These are phyloP conservation scores for Agrotis clavis DNA, from an alignment of 2,888 invertebrate genomes.

Conservation along the genomic window DNA sequence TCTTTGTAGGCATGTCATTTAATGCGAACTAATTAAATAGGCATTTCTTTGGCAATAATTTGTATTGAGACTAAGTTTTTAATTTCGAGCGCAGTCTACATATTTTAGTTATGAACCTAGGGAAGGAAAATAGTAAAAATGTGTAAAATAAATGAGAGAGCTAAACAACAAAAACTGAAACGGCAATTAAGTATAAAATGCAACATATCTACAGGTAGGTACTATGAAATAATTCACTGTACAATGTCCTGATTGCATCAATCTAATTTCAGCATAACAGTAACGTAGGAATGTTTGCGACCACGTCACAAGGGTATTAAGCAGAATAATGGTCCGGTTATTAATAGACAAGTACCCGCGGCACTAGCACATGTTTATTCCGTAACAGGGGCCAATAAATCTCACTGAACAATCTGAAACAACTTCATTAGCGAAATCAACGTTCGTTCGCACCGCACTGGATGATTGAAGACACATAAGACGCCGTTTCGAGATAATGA, in stretches of 20 bases:
- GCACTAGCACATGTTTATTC: conserved; percentile 84
- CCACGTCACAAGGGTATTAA: conserved; percentile 81
- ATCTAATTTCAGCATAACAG: conserved; percentile 76
- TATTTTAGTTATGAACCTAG: too few relatives aligned
- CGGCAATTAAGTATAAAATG: neutral
- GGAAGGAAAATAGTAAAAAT: neutral
- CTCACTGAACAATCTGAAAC: conserved; percentile 82
- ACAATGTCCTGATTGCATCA: conserved; percentile 65
- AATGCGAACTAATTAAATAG: neutral
- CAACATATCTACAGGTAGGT: neutral
- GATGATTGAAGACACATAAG: conserved; percentile 75
- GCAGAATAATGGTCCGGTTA: conserved; percentile 83
- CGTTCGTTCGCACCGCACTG: conserved; percentile 71
- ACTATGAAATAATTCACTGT: conserved; percentile 26
- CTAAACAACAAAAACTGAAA: neutral
- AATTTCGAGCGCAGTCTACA: too few relatives aligned
- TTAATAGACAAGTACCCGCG: conserved; percentile 84
- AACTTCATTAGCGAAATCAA: conserved; percentile 86
- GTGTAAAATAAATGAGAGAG: neutral
- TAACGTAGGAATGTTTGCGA: conserved; percentile 77
- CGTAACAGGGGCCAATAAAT: conserved; percentile 84
- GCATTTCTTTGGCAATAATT: neutral
- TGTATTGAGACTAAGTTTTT: neutral
- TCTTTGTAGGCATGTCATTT: neutral
- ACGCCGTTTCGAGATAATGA: conserved; percentile 68